Base-by-base conservation (phyloP, 2,888 invertebrate species). In the Dioctria rufipes region DNA sequence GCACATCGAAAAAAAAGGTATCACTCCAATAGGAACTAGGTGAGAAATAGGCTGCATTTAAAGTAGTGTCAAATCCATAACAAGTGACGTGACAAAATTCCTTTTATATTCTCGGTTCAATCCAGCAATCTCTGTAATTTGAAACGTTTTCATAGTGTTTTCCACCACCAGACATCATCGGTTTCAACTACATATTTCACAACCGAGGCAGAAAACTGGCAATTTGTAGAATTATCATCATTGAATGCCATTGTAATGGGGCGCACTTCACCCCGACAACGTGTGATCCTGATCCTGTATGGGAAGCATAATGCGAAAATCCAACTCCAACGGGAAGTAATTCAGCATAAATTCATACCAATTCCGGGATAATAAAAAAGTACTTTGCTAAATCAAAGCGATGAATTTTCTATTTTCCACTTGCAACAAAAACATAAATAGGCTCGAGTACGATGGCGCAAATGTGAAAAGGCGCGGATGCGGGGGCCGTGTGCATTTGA, bases 331-430 rank as follows among this genome's bases (percentile, higher is more conserved):
- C 75, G 39, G 75, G 42, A 75, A 75, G 75, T 75, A 75, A 75
- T 75, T 75, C 75, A 75, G 46, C 75, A 75, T 75, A 75, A 75
- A 75, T 75, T 61, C 75, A 75, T 75, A 61, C 75, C 60, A 75
- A 75, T 75, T 75, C 75, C 43, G 75, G 75, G 11, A 75, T 75
- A 75, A 75, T 75, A 61, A 75, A 75, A 75, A 61, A 75, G 75
- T 75, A 75, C 75, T 75, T 75, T 75, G 61, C 75, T 75, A 75
- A 75, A 75, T 75, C 75, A 75, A 75, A 75, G 61, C 75, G 75
- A 75, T 75, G 75, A 75, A 75, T 75, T 75, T 75, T 75, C 75
- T 75, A 75, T 75, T 75, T 75, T 75, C 75, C 75, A 75, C 42
- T 61, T 75, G 42, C 61, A 60, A 75, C 75, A 60, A 60, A 65